These are phyloP conservation scores for Mixornis gularis DNA, from an alignment of 2,113 vertebrate genomes.

Conservation along the genomic window DNA sequence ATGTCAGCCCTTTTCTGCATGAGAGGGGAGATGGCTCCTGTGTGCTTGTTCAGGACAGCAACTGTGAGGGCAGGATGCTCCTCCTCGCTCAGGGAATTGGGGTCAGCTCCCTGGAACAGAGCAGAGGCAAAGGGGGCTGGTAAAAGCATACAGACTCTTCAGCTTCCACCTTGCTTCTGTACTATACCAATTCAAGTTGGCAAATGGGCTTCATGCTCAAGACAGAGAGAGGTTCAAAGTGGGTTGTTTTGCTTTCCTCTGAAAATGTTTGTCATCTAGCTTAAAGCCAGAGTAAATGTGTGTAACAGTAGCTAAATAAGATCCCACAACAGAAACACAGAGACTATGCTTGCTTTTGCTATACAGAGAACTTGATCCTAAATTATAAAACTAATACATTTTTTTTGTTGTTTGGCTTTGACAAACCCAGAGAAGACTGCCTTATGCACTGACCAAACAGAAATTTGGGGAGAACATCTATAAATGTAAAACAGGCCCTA, in stretches of 20 bases:
- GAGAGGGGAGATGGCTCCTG: slow-evolving; percentile 70
- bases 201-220: not conserved
- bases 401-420: not conserved
- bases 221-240: not conserved
- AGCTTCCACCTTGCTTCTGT: not conserved
- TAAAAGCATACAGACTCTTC: not conserved
- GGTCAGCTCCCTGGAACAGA: slow-evolving; percentile 78
- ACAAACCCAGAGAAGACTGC: not conserved
- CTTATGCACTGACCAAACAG: rapidly evolving
- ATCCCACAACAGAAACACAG: not conserved
- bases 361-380: not conserved
- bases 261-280: not conserved
- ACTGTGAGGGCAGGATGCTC: slow-evolving; percentile 61
- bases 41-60: slow-evolving; percentile 73
- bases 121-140: not conserved
- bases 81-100: slow-evolving; percentile 64
- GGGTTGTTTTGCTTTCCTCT: not conserved
- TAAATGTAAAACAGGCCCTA: not conserved
- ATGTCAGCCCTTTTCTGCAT: slow-evolving; percentile 76
- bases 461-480: not conserved
- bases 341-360: not conserved
- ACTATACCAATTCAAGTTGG: not conserved
- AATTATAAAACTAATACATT: not conserved
- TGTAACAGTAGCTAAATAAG: not conserved
- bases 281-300: not conserved